Evolutionary conservation across 2,888 invertebrate species (phyloP), one percentile per base, ranked within the genome.

Genomic region (Callyntrura sp.): DNA sequence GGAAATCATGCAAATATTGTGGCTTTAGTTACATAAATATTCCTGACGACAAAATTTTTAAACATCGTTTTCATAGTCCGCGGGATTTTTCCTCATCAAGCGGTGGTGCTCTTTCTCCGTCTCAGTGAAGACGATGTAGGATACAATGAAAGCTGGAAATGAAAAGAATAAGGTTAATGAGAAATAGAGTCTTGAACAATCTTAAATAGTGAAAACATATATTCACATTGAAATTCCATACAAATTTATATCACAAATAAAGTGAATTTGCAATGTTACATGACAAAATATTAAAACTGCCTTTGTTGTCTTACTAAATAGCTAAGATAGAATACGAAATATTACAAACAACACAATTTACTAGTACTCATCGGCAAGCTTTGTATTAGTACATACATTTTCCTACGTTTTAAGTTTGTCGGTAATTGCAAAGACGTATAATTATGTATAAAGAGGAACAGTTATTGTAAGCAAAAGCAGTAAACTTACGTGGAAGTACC

Each of bases 61-160:
- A 93, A 95, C 94, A 93, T 97, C 97, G 94, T 97, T 96, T 92
- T 95, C 97, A 94, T 94, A 97, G 93, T 97, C 97, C 89, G 95
- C 96, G 73, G 97, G 97, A 94, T 97, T 96, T 94, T 97, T 97
- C 92, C 96, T 95, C 94, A 94, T 94, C 79, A 96, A 92, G 79
- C 95, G 94, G 0, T 94, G 89, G 94, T 97, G 96, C 90, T 95
- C 95, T 92, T 96, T 96, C 89, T 96, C 96, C 17, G 95, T 95
- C 94, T 96, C 95, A 92, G 96, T 95, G 94, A 96, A 96, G 14
- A 96, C 85, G 73, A 97, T 91, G 94, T 97, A 97, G 4, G 95
- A 95, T 23, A 95, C 0, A 12, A 96, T 94, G 91, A 97, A 95
- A 28, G 97, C 93, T 93, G 90, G 23, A 86, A 25, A 73, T 2